These are phyloP conservation scores for Neodon shergylaensis DNA, from an alignment of 2,113 vertebrate genomes.

Conservation along the genomic window DNA sequence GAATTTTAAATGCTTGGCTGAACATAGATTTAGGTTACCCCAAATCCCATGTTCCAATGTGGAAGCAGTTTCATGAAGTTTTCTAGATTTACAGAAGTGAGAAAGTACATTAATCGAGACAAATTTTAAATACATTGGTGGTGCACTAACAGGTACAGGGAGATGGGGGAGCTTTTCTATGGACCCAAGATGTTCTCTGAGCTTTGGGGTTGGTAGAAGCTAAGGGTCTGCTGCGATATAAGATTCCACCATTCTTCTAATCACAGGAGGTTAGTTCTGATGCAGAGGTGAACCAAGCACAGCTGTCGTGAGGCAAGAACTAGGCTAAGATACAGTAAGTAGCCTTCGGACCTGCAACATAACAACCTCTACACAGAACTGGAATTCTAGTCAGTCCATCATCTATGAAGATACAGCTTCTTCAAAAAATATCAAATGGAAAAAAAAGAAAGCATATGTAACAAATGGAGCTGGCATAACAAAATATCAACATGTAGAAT, in stretches of 20 bases:
- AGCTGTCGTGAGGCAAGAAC: not conserved
- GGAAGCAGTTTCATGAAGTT: not conserved
- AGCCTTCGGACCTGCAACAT: not conserved
- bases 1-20: not conserved
- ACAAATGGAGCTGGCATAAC: too few species aligned
- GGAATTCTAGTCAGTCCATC: not conserved
- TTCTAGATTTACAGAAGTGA: not conserved
- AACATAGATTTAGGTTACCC: not conserved
- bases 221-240: not conserved
- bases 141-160: not conserved
- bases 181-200: not conserved
- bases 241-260: not conserved
- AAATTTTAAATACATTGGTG: not conserved
- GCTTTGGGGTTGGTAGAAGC: not conserved
- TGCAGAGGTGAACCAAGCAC: rapidly evolving
- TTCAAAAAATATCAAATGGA: too few species aligned
- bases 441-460: too few species aligned
- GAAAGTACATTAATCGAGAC: not conserved
- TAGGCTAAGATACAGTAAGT: not conserved
- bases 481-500: too few species aligned
- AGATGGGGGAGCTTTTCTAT: not conserved
- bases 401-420: not conserved
- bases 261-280: not conserved
- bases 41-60: not conserved
- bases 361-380: not conserved